A percentile compares a stretch with the other conserved stretches of the same genome.
Evolutionary conservation across 2,888 invertebrate genomes (phyloP).

Genomic region (Diogma glabrata): DNA sequence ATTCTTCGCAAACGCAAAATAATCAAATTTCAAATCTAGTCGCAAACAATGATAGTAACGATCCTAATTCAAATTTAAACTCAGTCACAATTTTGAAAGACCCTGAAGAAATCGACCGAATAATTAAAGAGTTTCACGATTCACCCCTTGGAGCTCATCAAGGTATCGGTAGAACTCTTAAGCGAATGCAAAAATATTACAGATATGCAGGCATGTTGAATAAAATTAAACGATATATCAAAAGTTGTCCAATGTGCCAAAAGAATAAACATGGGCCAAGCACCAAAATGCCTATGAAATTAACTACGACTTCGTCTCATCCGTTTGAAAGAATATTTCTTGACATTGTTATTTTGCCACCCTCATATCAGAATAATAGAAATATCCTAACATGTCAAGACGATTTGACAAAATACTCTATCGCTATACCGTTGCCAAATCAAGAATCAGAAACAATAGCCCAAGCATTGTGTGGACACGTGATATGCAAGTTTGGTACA

Average conservation of each 20-base stretch:
- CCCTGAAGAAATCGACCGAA: constrained; percentile 14
- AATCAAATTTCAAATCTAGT: no score
- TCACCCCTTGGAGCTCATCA: constrained; percentile 18
- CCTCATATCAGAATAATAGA: constrained; percentile 20
- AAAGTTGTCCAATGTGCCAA: constrained; percentile 24
- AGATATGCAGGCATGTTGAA: constrained; percentile 26
- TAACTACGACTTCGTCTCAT: constrained; percentile 23
- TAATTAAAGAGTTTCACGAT: constrained; percentile 17
- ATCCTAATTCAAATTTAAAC: no score
- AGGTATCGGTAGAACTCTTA: constrained; percentile 21
- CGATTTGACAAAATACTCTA: constrained; percentile 23
- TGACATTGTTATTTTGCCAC: constrained; percentile 24
- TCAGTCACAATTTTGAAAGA: no score
- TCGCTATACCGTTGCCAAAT: constrained; percentile 22
- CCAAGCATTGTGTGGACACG: background rate
- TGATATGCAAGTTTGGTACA: background rate
- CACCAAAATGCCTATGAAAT: constrained; percentile 15
- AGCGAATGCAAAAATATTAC: constrained; percentile 21
- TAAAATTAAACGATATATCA: constrained; percentile 25
- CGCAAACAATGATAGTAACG: no score
- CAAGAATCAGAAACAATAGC: constrained; percentile 27
- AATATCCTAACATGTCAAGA: constrained; percentile 23
- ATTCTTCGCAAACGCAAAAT: no score
- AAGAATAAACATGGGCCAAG: constrained; percentile 10
- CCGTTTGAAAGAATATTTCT: constrained; percentile 14